Base-by-base conservation (phyloP, 2,888 invertebrate genomes). In the Neuroscelio doddi region DNA sequence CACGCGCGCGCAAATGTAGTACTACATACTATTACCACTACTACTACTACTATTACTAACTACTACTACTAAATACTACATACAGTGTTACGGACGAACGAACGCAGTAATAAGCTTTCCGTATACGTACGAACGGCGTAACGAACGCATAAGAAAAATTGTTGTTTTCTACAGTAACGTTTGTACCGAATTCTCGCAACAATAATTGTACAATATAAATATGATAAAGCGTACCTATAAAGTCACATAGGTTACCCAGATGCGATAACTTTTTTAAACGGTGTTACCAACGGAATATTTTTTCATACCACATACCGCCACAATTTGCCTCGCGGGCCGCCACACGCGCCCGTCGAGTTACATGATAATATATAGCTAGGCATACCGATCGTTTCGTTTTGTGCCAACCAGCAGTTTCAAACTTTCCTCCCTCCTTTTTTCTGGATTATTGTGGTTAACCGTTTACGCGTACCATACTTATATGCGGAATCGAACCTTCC, bases 111-210 rank as follows among this genome's bases (percentile, higher is more conserved):
- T 77, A 80, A 77, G 76, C 77, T 81, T 80, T 79, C 78, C 76
- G 72, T 77, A 74, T 74, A 64, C 68, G 64, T 55, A 70, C 64
- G 42, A 61, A 64, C 69, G 73, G 70, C 71, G 70, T 72, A 50
- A 67, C 49, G 62, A 59, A 69, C 62, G 68, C 65, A 58, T 51
- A 52, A 63, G 39, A 41, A 58, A 77, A 80, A 80, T 82, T 79
- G 80, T 81, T 82, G 81, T 82, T 82, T 83, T 82, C 80, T 82
- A 83, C 81, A 82, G 79, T 83, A 82, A 82, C 79, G 81, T 83
- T 82, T 82, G 81, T 83, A 82, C 82, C 81, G 79, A 81, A 81
- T 81, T 82, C 81, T 81, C 82, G 79, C 80, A 82, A 81, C 80
- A 80, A 77, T 77, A 78, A 81, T 82, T 82, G 80, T 83, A 83